Evolutionary conservation across 1,140 invertebrate species (phyloP).

Genomic region (Scaptomyza hsui): DNA sequence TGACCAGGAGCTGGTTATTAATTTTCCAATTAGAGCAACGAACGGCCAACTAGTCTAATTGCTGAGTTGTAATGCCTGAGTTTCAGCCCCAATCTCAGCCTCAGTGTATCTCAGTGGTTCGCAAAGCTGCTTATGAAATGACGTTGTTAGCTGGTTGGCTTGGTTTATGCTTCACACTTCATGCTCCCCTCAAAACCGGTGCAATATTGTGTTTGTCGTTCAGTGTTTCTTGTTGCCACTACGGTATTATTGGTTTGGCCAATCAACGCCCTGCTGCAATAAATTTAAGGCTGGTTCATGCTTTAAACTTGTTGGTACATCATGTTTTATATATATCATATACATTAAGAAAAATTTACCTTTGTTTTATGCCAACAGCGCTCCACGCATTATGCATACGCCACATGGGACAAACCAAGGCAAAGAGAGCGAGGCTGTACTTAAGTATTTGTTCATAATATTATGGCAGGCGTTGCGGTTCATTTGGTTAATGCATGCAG

Average conservation of each 20-base stretch:
- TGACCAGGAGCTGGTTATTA: slow-evolving; percentile 43
- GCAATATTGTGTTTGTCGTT: not conserved
- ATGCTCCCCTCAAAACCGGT: not conserved
- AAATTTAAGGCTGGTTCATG: no score
- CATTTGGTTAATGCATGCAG: slow-evolving; percentile 79
- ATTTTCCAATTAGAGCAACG: slow-evolving; percentile 65
- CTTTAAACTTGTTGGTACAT: not conserved
- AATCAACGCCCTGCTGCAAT: not conserved
- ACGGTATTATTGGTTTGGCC: not conserved
- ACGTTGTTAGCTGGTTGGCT: not conserved
- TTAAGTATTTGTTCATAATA: slow-evolving; percentile 52
- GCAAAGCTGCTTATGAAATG: slow-evolving; percentile 32
- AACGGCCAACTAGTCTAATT: slow-evolving; percentile 49
- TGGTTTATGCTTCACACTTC: slow-evolving; percentile 6
- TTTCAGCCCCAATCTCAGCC: not conserved
- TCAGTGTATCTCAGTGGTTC: not conserved
- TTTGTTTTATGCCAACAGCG: slow-evolving; percentile 21
- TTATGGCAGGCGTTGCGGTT: slow-evolving; percentile 70
- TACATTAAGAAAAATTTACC: not conserved
- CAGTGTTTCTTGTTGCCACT: not conserved
- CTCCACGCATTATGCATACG: slow-evolving; percentile 55
- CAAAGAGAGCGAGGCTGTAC: slow-evolving; percentile 4
- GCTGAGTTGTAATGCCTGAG: slow-evolving; percentile 31
- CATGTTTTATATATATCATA: no score
- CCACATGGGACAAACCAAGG: slow-evolving; percentile 32